phyloP scores from a whole-genome alignment of 2,797 vertebrate genomes.

The Acridotheres tristis region DNA sequence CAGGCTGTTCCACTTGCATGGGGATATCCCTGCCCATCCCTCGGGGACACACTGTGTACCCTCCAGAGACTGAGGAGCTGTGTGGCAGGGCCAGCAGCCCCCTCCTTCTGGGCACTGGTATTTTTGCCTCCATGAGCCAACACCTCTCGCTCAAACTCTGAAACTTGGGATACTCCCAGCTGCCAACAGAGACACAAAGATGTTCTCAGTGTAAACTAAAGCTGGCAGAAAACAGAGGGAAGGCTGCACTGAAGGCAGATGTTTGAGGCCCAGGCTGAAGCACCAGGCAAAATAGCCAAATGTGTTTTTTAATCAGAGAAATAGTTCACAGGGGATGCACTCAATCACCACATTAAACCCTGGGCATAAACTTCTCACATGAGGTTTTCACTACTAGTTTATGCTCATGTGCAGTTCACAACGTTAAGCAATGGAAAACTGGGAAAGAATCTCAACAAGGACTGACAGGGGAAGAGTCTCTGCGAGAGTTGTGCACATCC shows the following conservation, averaged over 20 bases:
- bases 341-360: background rate
- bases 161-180: background rate
- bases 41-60: background rate
- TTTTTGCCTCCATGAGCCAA: background rate
- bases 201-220: background rate
- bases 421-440: background rate
- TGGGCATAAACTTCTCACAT: background rate
- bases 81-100: background rate
- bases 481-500: background rate
- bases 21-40: background rate
- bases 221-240: background rate
- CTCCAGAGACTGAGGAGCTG: background rate
- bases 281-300: background rate
- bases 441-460: background rate
- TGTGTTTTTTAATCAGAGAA: background rate
- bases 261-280: background rate
- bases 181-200: slow-evolving; percentile 11
- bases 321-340: background rate
- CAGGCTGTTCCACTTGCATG: background rate
- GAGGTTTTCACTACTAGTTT: background rate
- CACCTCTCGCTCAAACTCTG: background rate
- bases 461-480: fast-evolving
- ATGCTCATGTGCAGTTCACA: background rate
- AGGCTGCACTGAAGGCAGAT: background rate
- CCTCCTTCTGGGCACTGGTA: background rate